Evolutionary conservation across 2,113 vertebrate genomes (phyloP).

Genomic region (Channa maculata): DNA sequence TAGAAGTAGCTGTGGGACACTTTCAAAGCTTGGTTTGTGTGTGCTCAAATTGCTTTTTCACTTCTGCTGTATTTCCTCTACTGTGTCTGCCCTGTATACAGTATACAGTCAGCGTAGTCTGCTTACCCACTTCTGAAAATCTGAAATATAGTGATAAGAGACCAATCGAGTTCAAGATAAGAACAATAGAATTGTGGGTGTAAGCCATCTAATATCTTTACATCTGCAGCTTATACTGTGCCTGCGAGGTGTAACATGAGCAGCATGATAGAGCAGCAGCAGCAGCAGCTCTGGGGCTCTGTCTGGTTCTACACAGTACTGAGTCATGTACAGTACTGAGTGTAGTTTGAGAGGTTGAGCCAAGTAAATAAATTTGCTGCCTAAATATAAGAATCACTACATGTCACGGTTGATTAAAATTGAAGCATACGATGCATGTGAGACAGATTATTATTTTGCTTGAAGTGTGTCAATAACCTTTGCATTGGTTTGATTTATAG

Average conservation of each 20-base stretch:
- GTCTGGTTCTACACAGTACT: no score
- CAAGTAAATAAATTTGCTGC: no score
- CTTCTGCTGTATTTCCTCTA: not conserved
- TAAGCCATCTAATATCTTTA: not conserved
- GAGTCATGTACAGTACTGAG: no score
- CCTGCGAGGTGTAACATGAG: no score
- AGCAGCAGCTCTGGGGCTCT: no score
- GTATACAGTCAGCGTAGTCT: not conserved
- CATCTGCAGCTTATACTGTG: not conserved
- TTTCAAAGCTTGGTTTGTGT: no score
- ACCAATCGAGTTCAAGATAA: constrained; percentile 4
- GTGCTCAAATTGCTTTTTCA: not conserved
- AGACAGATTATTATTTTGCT: not conserved
- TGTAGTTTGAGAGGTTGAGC: no score
- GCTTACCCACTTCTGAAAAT: not conserved
- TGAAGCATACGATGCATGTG: no score
- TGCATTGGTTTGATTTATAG: constrained; percentile 73
- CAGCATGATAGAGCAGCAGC: no score
- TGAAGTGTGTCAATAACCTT: constrained; percentile 38
- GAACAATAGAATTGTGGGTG: constrained; percentile 1
- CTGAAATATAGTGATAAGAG: constrained; percentile 1
- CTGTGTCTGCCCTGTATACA: not conserved
- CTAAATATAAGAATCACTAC: no score
- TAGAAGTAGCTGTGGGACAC: no score
- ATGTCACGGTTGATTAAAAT: no score